These are phyloP conservation scores for Drosophila formosana DNA, from an alignment of 2,888 invertebrate species.

Conservation along the genomic window DNA sequence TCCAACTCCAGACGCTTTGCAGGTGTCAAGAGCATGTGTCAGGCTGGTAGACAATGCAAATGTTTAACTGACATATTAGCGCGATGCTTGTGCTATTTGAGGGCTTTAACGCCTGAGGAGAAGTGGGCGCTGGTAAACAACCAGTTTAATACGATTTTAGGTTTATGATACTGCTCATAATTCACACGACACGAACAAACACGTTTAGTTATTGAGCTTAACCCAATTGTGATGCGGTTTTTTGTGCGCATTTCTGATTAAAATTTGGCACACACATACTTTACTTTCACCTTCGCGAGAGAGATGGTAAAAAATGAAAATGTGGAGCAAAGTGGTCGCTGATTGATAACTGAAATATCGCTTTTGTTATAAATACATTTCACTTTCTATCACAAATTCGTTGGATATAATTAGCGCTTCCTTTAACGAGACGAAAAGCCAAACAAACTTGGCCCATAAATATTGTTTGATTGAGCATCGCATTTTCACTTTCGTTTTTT, in stretches of 20 bases:
- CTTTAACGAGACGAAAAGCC: conserved; percentile 42
- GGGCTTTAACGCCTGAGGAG: neutral
- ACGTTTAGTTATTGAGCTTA: conserved; percentile 73
- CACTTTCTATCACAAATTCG: conserved; percentile 59
- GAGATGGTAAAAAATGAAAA: conserved; percentile 2
- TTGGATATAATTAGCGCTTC: conserved; percentile 73
- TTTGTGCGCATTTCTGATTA: conserved; percentile 21
- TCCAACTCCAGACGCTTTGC: neutral
- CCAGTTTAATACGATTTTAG: conserved; percentile 61
- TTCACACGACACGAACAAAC: conserved; percentile 62
- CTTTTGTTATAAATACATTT: conserved; percentile 54
- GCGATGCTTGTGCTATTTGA: conserved; percentile 20
- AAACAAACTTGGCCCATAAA: conserved; percentile 44
- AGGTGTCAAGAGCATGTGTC: conserved; percentile 55
- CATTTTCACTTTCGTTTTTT: conserved; percentile 51
- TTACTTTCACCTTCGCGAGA: conserved; percentile 64
- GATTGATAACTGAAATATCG: conserved; percentile 55
- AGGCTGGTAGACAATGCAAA: conserved; percentile 36
- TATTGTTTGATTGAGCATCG: conserved; percentile 32
- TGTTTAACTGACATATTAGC: conserved; percentile 55
- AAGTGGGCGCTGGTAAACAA: conserved; percentile 31
- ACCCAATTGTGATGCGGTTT: conserved; percentile 64
- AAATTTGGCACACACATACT: conserved; percentile 60
- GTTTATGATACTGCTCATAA: conserved; percentile 53
- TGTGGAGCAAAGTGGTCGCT: conserved; percentile 12